Evolutionary conservation across 2,888 invertebrate genomes (phyloP).

Genomic region (Muschampia plurimacula): DNA sequence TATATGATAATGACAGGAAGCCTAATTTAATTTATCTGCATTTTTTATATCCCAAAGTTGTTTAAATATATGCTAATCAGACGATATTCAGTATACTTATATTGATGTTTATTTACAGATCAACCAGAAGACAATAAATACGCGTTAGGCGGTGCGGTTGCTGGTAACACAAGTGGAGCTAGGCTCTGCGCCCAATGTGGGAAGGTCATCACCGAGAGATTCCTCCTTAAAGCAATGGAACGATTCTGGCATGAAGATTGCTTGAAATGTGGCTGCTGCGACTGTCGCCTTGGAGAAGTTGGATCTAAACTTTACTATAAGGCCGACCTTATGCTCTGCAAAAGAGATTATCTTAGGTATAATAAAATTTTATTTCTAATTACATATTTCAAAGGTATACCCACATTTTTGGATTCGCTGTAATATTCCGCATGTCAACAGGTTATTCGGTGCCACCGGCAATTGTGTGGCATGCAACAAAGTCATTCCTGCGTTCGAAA

Average conservation of each 20-base stretch:
- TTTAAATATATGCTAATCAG: background rate
- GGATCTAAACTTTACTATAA: slow-evolving; percentile 96
- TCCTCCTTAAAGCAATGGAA: slow-evolving; percentile 93
- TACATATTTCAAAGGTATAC: background rate
- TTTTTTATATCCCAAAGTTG: too few relatives aligned
- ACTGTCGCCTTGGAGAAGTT: slow-evolving; percentile 96
- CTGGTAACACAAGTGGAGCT: slow-evolving; percentile 67
- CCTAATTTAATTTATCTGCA: too few relatives aligned
- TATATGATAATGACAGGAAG: background rate
- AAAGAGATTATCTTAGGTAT: slow-evolving; percentile 96
- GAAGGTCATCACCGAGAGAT: slow-evolving; percentile 93
- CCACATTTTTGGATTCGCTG: background rate
- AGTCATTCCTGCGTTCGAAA: slow-evolving; percentile 97
- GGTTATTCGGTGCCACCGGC: slow-evolving; percentile 95
- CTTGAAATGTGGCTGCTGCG: slow-evolving; percentile 96
- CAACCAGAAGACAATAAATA: slow-evolving; percentile 81
- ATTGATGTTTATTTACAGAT: slow-evolving; percentile 54
- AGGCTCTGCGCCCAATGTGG: slow-evolving; percentile 94
- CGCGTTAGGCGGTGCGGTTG: slow-evolving; percentile 65
- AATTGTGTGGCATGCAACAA: slow-evolving; percentile 97
- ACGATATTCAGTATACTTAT: background rate
- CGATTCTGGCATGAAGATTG: slow-evolving; percentile 98
- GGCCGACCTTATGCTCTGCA: slow-evolving; percentile 95
- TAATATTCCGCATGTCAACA: slow-evolving; percentile 68
- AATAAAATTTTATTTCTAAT: background rate